Evolutionary conservation across 1,140 invertebrate genomes (phyloP).

Genomic region (Galleria mellonella): DNA sequence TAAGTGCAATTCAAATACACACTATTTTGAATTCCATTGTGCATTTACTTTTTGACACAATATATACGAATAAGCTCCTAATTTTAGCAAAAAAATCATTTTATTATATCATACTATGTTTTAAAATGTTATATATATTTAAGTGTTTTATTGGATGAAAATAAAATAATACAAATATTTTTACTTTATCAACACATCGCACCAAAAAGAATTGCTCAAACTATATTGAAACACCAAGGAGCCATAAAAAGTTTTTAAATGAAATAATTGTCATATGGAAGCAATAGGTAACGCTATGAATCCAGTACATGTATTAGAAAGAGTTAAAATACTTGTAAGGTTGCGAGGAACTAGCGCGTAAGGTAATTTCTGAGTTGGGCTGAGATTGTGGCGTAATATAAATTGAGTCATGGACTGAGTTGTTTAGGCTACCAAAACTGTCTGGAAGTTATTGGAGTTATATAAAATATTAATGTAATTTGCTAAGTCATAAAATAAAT

Average conservation of each 20-base stretch:
- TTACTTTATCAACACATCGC: not conserved
- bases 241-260: not conserved
- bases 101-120: constrained; percentile 3
- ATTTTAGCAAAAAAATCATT: constrained; percentile 10
- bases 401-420: constrained; percentile 47
- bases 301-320: not conserved
- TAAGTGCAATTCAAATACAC: constrained; percentile 39
- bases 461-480: constrained; percentile 31
- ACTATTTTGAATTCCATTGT: constrained; percentile 28
- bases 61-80: not conserved
- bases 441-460: constrained; percentile 14
- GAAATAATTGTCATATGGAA: too few relatives aligned
- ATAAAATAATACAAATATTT: constrained; percentile 1
- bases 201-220: constrained; percentile 9
- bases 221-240: constrained; percentile 4
- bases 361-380: constrained; percentile 8
- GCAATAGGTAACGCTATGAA: too few relatives aligned
- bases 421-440: constrained; percentile 30
- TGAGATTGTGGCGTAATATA: constrained; percentile 22
- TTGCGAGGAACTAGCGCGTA: constrained; percentile 5
- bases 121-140: constrained; percentile 3
- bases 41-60: constrained; percentile 24
- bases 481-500: constrained; percentile 39
- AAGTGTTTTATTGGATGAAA: constrained; percentile 3
- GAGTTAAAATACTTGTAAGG: not conserved